A percentile compares a stretch with the other conserved stretches of the same genome.
Evolutionary conservation across 2,113 vertebrate species (phyloP).

Genomic region (Sorex fumeus): DNA sequence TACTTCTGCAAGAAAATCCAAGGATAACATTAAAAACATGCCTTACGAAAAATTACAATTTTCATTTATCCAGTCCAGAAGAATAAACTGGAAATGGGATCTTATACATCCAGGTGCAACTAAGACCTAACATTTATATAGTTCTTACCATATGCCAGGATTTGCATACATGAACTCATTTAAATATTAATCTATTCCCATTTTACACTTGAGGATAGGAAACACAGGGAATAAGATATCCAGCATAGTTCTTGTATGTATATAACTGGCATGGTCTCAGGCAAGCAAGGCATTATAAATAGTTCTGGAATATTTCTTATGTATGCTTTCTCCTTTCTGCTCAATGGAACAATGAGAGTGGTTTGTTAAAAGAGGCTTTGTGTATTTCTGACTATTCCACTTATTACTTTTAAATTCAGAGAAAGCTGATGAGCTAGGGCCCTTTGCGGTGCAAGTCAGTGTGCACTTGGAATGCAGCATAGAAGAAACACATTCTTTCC

Average conservation of each 20-base stretch:
- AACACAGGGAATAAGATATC: background rate
- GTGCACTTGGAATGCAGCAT: background rate
- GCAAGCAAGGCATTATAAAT: background rate
- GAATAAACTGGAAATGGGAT: constrained; percentile 6
- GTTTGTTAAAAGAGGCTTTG: constrained; percentile 20
- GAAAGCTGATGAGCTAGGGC: background rate
- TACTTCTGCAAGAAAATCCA: background rate
- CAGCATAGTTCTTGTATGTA: background rate
- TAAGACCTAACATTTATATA: background rate
- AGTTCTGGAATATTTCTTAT: background rate
- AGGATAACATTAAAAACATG: constrained; percentile 4
- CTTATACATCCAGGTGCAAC: background rate
- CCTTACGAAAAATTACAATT: constrained; percentile 11
- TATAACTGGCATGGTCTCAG: background rate
- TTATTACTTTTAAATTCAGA: constrained; percentile 59
- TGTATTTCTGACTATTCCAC: constrained; percentile 15
- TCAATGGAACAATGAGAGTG: constrained; percentile 39
- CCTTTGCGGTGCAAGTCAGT: background rate
- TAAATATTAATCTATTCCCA: background rate
- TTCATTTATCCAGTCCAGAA: constrained; percentile 28
- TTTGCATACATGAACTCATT: background rate
- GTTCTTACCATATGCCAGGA: background rate
- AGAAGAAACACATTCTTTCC: constrained; percentile 54
- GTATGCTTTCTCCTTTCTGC: background rate
- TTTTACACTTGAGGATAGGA: background rate